Evolutionary conservation across 2,113 vertebrate genomes (phyloP).

Genomic region (Tretioscincus oriximinensis): DNA sequence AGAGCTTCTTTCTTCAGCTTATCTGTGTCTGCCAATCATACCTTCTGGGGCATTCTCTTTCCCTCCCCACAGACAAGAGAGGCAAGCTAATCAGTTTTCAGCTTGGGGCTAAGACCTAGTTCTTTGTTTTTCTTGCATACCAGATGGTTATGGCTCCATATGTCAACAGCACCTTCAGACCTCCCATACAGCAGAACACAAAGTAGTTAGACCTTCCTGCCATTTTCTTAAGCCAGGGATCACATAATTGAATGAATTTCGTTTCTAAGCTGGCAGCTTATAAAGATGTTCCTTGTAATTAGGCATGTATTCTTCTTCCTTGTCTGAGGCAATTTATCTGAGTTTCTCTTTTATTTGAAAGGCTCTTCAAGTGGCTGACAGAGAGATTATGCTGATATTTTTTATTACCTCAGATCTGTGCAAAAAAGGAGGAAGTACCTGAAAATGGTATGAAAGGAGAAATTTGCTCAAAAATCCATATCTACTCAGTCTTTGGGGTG

Average conservation of each 20-base stretch:
- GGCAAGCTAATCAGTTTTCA: conserved; percentile 29
- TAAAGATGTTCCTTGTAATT: conserved; percentile 14
- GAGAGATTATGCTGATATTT: neutral
- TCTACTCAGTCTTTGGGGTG: too few species aligned
- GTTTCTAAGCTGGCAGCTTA: conserved; percentile 11
- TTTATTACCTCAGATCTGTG: neutral
- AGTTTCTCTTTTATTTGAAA: neutral
- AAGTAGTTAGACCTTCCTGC: neutral
- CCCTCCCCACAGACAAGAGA: neutral
- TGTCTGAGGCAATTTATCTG: neutral
- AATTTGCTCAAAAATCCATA: too few species aligned
- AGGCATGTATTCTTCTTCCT: neutral
- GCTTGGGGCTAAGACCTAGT: conserved; percentile 22
- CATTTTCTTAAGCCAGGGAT: neutral
- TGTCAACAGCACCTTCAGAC: conserved; percentile 8
- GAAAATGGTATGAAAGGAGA: too few species aligned
- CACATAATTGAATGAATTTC: conserved; percentile 13
- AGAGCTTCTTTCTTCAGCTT: conserved; percentile 19
- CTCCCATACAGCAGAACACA: conserved; percentile 13
- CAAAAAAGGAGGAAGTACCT: too few species aligned
- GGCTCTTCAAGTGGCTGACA: neutral
- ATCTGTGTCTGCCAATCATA: conserved; percentile 17
- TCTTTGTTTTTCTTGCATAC: conserved; percentile 5
- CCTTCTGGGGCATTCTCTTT: conserved; percentile 1
- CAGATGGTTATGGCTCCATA: conserved; percentile 5